phyloP scores from a whole-genome alignment of 2,113 vertebrate genomes.

The Todiramphus chloris region DNA sequence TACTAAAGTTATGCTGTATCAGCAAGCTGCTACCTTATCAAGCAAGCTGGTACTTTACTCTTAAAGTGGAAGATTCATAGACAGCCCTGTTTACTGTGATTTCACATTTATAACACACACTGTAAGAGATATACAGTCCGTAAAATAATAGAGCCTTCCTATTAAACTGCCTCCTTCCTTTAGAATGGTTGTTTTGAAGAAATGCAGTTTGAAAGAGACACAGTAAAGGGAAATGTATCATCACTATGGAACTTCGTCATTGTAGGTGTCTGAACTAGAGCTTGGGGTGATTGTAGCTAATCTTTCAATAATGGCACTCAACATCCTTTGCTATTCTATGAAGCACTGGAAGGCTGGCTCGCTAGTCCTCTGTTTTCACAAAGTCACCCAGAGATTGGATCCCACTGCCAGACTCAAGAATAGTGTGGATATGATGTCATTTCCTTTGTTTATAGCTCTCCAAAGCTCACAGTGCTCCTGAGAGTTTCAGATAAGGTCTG shows the following conservation, averaged over 20 bases:
- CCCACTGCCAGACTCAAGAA: not conserved
- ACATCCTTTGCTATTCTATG: not conserved
- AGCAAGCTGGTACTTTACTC: not conserved
- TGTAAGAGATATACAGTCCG: not conserved
- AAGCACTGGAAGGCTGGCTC: not conserved
- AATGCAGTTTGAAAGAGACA: not conserved
- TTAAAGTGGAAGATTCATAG: not conserved
- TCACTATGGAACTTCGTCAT: not conserved
- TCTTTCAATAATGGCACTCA: not conserved
- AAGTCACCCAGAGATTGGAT: not conserved
- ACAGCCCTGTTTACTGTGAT: not conserved
- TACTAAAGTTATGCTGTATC: not conserved
- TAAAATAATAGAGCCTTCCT: not conserved
- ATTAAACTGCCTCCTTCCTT: not conserved
- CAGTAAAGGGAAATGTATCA: not conserved
- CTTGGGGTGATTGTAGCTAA: not conserved
- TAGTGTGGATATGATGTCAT: not conserved
- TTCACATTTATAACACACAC: not conserved
- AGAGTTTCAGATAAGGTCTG: not conserved
- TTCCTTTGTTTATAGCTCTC: not conserved
- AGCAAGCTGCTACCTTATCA: not conserved
- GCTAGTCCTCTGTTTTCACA: not conserved
- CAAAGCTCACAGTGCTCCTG: not conserved
- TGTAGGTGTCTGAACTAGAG: not conserved
- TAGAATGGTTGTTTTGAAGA: not conserved